Evolutionary conservation across 2,113 vertebrate genomes (phyloP), one percentile per base, ranked within the genome.

Genomic region (Sigmodon hispidus): DNA sequence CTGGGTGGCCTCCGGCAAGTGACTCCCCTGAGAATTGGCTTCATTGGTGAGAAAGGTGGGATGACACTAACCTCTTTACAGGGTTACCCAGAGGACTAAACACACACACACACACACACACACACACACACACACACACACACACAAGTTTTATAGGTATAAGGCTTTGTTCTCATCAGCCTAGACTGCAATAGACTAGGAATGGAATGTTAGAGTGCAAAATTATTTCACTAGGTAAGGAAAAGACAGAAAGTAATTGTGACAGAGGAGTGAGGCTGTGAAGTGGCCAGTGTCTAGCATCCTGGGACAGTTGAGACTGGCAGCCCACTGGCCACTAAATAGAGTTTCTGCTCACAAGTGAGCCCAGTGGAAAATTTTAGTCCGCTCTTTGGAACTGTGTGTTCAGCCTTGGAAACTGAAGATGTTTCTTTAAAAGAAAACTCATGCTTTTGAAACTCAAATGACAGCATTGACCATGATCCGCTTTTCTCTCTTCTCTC

Each of bases 301-400:
- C 63, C n/a, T 2, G 8, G n/a, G 91, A 77, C 43, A 24, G 85
- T 48, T 0, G 34, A 34, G 48, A 21, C 45, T 36, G 80, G 31
- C 52, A 50, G 34, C 1, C 1, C 26, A 8, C 63, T 43, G 9
- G 36, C 48, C 65, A 7, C 29, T 10, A 81, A 69, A 52, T 31
- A 36, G 77, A 45, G 73, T 90, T 84, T 65, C 69, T 95, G 87
- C 87, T 85, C 87, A 69, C 72, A 73, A 90, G 72, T n/a, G 70
- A 94, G 65, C 36, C 72, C 94, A 96, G 69, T 97, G 96, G 96
- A 96, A 98, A 97, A 86, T 95, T 97, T 95, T 93, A 55, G 94
- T 43, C 87, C 55, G 29, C 59, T 29, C 34, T 84, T 63, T 77
- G 91, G 87, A 94, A 34, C 65, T 1, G 0, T 84, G 91, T 1